Evolutionary conservation across 1,140 invertebrate species (phyloP).

Genomic region (Glossosoma conforme): DNA sequence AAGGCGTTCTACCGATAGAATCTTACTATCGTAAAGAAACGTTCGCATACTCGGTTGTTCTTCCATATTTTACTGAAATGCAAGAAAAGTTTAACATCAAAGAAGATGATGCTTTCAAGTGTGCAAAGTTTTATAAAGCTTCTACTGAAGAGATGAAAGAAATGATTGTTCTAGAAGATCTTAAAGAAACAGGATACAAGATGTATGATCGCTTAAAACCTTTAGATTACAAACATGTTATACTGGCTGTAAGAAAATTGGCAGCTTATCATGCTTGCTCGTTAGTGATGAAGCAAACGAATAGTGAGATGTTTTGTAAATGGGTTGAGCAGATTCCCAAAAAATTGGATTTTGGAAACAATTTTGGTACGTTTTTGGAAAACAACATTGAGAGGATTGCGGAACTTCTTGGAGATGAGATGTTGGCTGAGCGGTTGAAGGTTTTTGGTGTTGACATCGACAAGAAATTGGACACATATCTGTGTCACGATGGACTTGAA

Average conservation of each 20-base stretch:
- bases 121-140: constrained; percentile 28
- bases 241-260: constrained; percentile 44
- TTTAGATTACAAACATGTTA: constrained; percentile 43
- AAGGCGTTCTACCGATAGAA: neutral
- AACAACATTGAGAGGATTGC: neutral
- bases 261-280: constrained; percentile 52
- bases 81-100: constrained; percentile 8
- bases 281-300: constrained; percentile 43
- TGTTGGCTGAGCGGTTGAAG: constrained; percentile 24
- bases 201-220: constrained; percentile 50
- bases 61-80: neutral
- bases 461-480: neutral
- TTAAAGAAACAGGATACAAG: constrained; percentile 43
- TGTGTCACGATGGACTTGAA: neutral
- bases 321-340: neutral
- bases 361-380: neutral
- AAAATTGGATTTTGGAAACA: constrained; percentile 2
- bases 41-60: constrained; percentile 3
- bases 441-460: neutral
- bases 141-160: constrained; percentile 35
- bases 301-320: constrained; percentile 34
- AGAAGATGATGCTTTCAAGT: constrained; percentile 13
- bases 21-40: constrained; percentile 8
- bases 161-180: constrained; percentile 51
- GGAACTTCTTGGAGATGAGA: constrained; percentile 34